Base-by-base conservation (phyloP, 2,797 vertebrate genomes). In the Yasuhikotakia modesta region DNA sequence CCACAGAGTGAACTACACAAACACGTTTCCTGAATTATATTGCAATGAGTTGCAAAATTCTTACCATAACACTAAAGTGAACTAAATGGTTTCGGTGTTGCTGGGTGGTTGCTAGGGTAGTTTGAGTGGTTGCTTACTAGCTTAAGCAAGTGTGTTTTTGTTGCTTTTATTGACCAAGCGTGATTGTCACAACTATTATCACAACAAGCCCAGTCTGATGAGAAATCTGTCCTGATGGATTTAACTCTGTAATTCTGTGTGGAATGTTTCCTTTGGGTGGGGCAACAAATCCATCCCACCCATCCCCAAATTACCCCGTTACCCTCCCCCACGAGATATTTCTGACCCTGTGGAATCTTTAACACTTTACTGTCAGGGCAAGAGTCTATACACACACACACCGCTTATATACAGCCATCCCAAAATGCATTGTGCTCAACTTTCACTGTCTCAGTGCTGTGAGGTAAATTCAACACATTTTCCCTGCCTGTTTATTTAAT, bases 221-320 rank as follows among this genome's bases (percentile, higher is more conserved):
- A 89, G 90, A 90, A 91, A 90, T 87, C 88, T 90, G 32, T 86
- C 87, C 90, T 91, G 91, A 91, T 90, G 89, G 87, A 93, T 88
- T 92, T 89, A 91, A 92, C 89, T 91, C 91, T 92, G 93, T 93
- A 92, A 93, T 92, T 92, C 91, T 72, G 90, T 90, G 91, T 92
- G 93, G 92, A 93, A 94, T 94, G 92, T 92, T 93, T 93, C 90
- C 89, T 93, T 90, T 92, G 91, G 93, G 92, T 91, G 92, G 92
- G 90, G 92, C 87, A 82, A 90, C 85, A 89, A 83, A 87, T 86
- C 79, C 85, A 84, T 82, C 75, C 76, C 84, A 79, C 60, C 73
- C 78, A 61, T 43, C 67, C 16, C 22, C 55, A 67, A 82, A 80
- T 82, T 70, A 68, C 63, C 81, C 83, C 39, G 84, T 81, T 81